phyloP scores from a whole-genome alignment of 2,113 vertebrate genomes.

The Felis chaus region DNA sequence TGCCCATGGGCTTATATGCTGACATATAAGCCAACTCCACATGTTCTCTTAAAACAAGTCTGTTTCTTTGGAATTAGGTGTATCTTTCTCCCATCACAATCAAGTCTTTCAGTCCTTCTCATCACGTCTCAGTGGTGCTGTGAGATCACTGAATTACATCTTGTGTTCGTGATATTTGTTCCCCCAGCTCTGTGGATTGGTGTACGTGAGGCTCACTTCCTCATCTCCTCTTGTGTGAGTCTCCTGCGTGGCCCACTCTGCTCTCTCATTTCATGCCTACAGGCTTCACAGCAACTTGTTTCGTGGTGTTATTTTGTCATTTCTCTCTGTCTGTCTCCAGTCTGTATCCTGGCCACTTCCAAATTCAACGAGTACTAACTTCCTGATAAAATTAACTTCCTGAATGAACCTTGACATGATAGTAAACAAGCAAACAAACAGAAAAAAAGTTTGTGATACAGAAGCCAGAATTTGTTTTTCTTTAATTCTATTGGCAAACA shows the following conservation, averaged over 20 bases:
- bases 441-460: background rate
- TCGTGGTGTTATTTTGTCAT: background rate
- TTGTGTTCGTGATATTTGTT: background rate
- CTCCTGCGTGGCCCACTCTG: background rate
- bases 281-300: background rate
- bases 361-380: constrained; percentile 64
- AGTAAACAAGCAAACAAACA: background rate
- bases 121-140: background rate
- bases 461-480: constrained; percentile 52
- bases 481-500: constrained; percentile 56
- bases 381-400: constrained; percentile 70
- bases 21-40: background rate
- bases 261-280: background rate
- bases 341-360: constrained; percentile 71
- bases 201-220: background rate
- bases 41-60: background rate
- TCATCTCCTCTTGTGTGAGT: background rate
- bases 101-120: background rate
- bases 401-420: constrained; percentile 56
- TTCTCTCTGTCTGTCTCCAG: background rate
- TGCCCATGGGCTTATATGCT: background rate
- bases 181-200: background rate
- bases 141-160: background rate
- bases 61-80: background rate
- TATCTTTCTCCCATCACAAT: background rate